phyloP scores from a whole-genome alignment of 1,140 invertebrate species.

The Diplogasteroides magnus region DNA sequence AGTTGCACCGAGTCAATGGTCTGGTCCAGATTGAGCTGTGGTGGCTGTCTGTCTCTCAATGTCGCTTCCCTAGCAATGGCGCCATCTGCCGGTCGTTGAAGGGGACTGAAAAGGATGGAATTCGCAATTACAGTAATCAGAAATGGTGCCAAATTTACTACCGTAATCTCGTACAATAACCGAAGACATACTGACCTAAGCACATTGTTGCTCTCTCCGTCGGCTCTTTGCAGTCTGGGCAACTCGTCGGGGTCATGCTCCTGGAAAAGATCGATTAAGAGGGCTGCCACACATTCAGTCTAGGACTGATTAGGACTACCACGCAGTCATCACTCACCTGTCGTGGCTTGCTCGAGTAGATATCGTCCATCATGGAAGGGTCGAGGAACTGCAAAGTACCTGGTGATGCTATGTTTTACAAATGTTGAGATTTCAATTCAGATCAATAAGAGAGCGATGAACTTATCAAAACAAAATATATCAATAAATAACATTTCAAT shows the following conservation, averaged over 20 bases:
- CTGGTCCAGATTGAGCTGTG: constrained; percentile 2
- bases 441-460: not conserved
- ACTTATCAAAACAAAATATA: no score
- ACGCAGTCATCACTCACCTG: not conserved
- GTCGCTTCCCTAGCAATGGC: not conserved
- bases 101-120: not conserved
- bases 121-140: no score
- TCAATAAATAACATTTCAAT: no score
- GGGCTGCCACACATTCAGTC: not conserved
- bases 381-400: constrained; percentile 4
- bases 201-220: not conserved
- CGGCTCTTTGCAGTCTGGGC: not conserved
- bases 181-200: no score
- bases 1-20: not conserved
- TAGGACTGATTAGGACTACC: not conserved
- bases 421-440: no score
- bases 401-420: no score
- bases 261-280: no score
- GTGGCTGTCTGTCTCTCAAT: not conserved
- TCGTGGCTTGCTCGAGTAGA: not conserved
- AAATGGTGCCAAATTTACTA: no score
- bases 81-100: not conserved
- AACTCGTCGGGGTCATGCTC: not conserved
- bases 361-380: not conserved
- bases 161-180: no score